These are phyloP conservation scores for Amphiprion ocellaris DNA, from an alignment of 2,113 vertebrate genomes.

Conservation along the genomic window DNA sequence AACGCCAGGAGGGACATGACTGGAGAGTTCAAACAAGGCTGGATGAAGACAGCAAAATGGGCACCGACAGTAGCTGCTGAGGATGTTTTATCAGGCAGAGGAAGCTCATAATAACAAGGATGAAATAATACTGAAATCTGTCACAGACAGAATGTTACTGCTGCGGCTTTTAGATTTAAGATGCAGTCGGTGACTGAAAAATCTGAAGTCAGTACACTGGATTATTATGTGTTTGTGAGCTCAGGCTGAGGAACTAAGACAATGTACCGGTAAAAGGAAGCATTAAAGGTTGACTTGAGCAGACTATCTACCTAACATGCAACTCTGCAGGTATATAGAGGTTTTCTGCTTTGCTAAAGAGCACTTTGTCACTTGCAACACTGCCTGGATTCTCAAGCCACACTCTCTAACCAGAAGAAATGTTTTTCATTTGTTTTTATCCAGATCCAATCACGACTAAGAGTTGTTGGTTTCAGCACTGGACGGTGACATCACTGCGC, in stretches of 20 bases:
- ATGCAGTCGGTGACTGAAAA: too few relatives aligned
- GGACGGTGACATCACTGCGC: conserved; percentile 47
- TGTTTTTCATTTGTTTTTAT: not conserved
- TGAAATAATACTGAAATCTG: not conserved
- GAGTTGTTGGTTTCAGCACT: conserved; percentile 32
- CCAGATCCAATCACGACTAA: conserved; percentile 48
- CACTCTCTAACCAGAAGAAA: not conserved
- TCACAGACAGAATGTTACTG: not conserved
- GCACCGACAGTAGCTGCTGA: conserved; percentile 22
- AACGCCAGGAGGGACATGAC: conserved; percentile 5
- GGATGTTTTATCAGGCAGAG: conserved; percentile 1
- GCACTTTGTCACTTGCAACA: not conserved
- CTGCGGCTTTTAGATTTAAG: not conserved
- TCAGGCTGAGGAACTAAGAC: too few relatives aligned
- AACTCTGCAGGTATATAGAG: too few relatives aligned
- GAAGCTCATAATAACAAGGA: conserved; percentile 8
- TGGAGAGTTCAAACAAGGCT: conserved; percentile 4
- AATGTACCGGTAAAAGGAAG: too few relatives aligned
- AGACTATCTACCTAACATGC: too few relatives aligned
- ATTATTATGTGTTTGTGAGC: too few relatives aligned
- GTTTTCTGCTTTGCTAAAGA: conserved; percentile 15
- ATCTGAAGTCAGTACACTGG: too few relatives aligned
- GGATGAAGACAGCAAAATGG: conserved; percentile 1
- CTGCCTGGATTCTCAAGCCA: not conserved
- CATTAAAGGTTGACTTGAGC: too few relatives aligned